Evolutionary conservation across 2,888 invertebrate species (phyloP).

Genomic region (Anthophora plumipes): DNA sequence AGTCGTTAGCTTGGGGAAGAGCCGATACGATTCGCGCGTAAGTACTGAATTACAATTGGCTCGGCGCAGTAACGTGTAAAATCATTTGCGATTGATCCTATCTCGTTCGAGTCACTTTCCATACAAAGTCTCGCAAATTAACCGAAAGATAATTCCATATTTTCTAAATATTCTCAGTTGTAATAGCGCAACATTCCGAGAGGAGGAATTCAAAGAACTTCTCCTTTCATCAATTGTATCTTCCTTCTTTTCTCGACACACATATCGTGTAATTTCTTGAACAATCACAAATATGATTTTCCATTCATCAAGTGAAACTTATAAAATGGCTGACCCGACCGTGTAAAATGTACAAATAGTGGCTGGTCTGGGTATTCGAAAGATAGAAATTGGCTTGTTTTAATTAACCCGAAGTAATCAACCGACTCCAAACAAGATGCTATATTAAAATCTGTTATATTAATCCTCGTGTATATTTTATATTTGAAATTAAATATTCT

Average conservation of each 20-base stretch:
- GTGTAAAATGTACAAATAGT: constrained; percentile 14
- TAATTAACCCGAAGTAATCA: background rate
- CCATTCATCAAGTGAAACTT: background rate
- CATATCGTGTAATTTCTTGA: too few species aligned
- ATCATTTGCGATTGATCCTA: background rate
- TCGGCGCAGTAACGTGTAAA: constrained; percentile 12
- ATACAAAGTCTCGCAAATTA: background rate
- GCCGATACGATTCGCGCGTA: constrained; percentile 51
- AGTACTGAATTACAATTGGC: constrained; percentile 42
- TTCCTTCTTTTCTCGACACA: too few species aligned
- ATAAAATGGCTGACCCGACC: constrained; percentile 34
- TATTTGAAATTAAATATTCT: too few species aligned
- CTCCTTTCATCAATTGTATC: too few species aligned
- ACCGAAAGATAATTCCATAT: background rate
- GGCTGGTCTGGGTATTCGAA: constrained; percentile 8
- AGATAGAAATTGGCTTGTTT: background rate
- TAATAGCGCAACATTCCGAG: too few species aligned
- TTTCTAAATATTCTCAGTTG: too few species aligned
- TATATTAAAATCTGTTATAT: too few species aligned
- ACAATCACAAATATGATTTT: background rate
- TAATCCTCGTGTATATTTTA: too few species aligned
- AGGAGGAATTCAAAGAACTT: too few species aligned
- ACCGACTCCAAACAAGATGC: background rate
- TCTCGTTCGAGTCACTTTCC: background rate
- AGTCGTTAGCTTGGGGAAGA: constrained; percentile 56